A percentile compares a stretch with the other conserved stretches of the same genome.
Evolutionary conservation across 1,140 invertebrate genomes (phyloP).

Genomic region (Babylonia areolata): DNA sequence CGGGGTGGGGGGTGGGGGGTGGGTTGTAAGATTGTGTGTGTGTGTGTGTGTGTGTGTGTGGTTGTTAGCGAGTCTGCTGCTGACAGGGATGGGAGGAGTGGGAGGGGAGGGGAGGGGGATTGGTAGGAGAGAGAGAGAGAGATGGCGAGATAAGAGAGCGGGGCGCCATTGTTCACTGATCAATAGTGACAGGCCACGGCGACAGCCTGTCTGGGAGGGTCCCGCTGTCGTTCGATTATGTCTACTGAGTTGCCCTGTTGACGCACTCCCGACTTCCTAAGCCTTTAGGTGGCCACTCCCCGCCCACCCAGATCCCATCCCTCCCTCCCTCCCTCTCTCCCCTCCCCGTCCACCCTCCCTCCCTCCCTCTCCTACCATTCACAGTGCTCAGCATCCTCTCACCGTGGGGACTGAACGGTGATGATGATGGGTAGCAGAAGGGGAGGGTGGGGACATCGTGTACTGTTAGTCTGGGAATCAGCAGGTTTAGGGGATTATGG

Average conservation of each 20-base stretch:
- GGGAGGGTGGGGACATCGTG: neutral
- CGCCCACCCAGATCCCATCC: too few relatives aligned
- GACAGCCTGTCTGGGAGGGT: neutral
- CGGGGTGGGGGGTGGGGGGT: too few relatives aligned
- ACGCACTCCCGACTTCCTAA: neutral
- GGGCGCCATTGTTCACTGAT: neutral
- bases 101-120: too few relatives aligned
- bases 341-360: neutral
- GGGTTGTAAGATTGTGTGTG: constrained; percentile 3
- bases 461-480: neutral
- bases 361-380: neutral
- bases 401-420: neutral
- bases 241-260: neutral
- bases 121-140: too few relatives aligned
- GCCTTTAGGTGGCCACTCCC: neutral
- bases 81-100: too few relatives aligned
- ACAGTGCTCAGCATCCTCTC: neutral
- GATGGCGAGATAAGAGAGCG: neutral
- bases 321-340: neutral
- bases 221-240: neutral
- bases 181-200: neutral
- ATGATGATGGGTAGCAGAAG: too few relatives aligned
- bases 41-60: too few relatives aligned
- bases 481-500: neutral
- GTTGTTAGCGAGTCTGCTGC: neutral